Evolutionary conservation across 2,797 vertebrate species (phyloP).

Genomic region (Melanogrammus aeglefinus): DNA sequence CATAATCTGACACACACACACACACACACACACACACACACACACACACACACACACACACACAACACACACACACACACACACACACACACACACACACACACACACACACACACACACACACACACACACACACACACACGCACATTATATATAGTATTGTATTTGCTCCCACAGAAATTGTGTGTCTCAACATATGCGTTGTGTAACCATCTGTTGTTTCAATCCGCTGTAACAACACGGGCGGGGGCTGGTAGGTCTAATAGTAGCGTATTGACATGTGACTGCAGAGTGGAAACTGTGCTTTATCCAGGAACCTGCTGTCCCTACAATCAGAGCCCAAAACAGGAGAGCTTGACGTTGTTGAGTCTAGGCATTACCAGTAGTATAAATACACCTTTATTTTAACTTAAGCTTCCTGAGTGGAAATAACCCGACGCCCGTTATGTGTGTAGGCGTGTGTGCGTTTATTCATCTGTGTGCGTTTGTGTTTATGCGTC

Average conservation of each 20-base stretch:
- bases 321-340: constrained; percentile 65
- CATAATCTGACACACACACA: neutral
- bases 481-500: neutral
- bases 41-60: neutral
- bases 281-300: constrained; percentile 69
- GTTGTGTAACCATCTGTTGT: constrained; percentile 38
- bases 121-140: neutral
- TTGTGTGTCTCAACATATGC: constrained; percentile 36
- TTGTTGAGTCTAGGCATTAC: constrained; percentile 65
- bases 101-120: neutral
- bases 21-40: neutral
- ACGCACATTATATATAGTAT: neutral
- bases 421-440: constrained; percentile 51
- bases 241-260: constrained; percentile 55
- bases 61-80: neutral
- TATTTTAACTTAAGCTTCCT: constrained; percentile 42
- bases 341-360: constrained; percentile 56
- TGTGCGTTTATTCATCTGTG: neutral
- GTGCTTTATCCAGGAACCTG: constrained; percentile 63
- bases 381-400: constrained; percentile 50
- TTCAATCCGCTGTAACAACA: constrained; percentile 57
- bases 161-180: neutral
- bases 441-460: constrained; percentile 31
- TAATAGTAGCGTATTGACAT: constrained; percentile 60
- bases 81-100: neutral